Evolutionary conservation across 2,797 vertebrate genomes (phyloP).

Genomic region (Ctenopoma multispine): DNA sequence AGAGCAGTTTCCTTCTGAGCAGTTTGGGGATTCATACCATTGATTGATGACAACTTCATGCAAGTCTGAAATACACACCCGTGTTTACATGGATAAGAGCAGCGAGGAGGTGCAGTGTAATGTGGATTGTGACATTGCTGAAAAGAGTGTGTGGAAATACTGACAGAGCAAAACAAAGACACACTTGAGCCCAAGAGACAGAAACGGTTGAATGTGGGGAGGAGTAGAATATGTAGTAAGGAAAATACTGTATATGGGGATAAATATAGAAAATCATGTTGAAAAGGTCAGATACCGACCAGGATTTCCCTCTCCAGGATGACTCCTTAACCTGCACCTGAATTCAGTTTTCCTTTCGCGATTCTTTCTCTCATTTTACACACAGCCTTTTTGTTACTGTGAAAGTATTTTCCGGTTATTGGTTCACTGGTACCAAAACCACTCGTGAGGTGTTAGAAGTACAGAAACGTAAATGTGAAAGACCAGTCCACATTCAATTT

Average conservation of each 20-base stretch:
- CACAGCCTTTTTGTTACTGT: background rate
- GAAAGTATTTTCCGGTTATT: background rate
- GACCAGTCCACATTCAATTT: background rate
- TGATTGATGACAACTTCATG: background rate
- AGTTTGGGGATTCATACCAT: slow-evolving; percentile 12
- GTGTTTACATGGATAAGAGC: background rate
- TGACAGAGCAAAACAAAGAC: background rate
- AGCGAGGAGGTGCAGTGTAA: background rate
- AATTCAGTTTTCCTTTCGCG: slow-evolving; percentile 10
- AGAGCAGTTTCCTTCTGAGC: slow-evolving; percentile 20
- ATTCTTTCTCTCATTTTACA: slow-evolving; percentile 3
- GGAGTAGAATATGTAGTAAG: background rate
- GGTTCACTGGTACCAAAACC: background rate
- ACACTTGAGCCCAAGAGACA: slow-evolving; percentile 20
- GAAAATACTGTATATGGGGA: slow-evolving; percentile 9
- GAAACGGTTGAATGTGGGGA: background rate
- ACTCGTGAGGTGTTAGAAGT: background rate
- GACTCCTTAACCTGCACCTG: slow-evolving; percentile 22
- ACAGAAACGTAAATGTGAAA: too few species aligned
- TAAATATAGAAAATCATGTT: slow-evolving; percentile 9
- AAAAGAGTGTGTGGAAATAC: background rate
- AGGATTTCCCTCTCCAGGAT: slow-evolving; percentile 57
- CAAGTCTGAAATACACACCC: background rate
- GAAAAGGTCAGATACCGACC: slow-evolving; percentile 21
- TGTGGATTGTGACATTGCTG: background rate